Conservation (phyloP, 2,888 invertebrate species). For the Reticulitermes lucifugus region DNA sequence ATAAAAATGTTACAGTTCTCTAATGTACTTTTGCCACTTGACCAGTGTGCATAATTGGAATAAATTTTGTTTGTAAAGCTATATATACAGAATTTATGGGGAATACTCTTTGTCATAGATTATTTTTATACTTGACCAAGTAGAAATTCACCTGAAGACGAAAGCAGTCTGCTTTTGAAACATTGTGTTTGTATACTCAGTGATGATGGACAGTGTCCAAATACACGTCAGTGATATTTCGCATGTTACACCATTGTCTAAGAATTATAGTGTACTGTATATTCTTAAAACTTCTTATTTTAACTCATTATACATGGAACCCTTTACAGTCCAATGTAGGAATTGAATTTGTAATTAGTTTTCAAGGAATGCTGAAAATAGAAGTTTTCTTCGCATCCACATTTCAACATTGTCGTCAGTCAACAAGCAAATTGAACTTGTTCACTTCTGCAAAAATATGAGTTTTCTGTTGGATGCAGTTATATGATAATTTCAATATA, state of each 20-base stretch:
- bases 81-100: no score
- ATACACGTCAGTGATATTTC: no score
- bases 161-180: no score
- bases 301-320: not conserved
- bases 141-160: no score
- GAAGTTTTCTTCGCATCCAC: constrained; percentile 6
- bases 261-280: not conserved
- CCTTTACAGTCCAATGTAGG: constrained; percentile 16
- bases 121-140: no score
- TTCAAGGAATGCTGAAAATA: constrained; percentile 39
- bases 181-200: no score
- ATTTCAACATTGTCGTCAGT: constrained; percentile 5
- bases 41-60: no score
- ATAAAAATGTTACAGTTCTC: no score
- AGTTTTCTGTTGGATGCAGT: constrained; percentile 28
- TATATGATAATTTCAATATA: not conserved
- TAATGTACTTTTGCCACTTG: no score
- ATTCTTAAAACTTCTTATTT: not conserved
- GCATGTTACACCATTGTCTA: no score
- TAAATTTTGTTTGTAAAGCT: no score
- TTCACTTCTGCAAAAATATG: constrained; percentile 36
- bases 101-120: not conserved
- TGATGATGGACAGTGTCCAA: no score
- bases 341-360: constrained; percentile 20
- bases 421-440: not conserved